phyloP scores from a whole-genome alignment of 2,113 vertebrate genomes.

The Myodes glareolus region DNA sequence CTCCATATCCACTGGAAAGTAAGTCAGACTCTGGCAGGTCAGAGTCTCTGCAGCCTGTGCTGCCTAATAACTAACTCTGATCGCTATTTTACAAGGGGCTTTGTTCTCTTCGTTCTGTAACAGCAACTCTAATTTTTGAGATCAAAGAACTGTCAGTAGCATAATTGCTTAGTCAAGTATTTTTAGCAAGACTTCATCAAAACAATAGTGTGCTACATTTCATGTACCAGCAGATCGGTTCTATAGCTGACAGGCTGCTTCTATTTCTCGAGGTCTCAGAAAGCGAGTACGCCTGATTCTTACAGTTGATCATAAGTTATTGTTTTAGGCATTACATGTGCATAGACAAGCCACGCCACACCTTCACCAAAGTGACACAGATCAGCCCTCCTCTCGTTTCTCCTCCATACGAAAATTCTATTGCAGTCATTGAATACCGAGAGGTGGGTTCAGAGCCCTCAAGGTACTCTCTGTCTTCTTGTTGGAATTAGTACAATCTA shows the following conservation, averaged over 20 bases:
- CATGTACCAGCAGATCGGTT: constrained; percentile 14
- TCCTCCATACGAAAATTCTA: not conserved
- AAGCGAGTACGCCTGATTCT: constrained; percentile 32
- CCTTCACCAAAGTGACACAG: not conserved
- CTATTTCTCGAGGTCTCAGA: constrained; percentile 26
- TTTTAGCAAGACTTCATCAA: constrained; percentile 62
- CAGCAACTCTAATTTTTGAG: constrained; percentile 58
- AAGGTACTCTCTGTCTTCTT: not conserved
- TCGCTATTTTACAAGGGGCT: constrained; percentile 64
- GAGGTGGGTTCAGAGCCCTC: not conserved
- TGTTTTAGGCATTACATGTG: not conserved
- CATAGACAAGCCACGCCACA: not conserved
- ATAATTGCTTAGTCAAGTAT: constrained; percentile 60
- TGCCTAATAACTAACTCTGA: constrained; percentile 61
- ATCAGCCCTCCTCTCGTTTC: not conserved
- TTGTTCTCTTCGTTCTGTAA: constrained; percentile 69
- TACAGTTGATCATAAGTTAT: not conserved
- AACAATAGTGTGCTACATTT: constrained; percentile 45
- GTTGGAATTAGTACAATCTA: not conserved
- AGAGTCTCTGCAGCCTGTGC: constrained; percentile 37
- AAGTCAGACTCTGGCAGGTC: constrained; percentile 41
- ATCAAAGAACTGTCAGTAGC: constrained; percentile 76
- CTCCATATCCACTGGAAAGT: constrained; percentile 25
- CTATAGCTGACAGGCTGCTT: not conserved
- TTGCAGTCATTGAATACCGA: not conserved